Base-by-base conservation (phyloP, 2,113 vertebrate genomes). In the Caranx melampygus region DNA sequence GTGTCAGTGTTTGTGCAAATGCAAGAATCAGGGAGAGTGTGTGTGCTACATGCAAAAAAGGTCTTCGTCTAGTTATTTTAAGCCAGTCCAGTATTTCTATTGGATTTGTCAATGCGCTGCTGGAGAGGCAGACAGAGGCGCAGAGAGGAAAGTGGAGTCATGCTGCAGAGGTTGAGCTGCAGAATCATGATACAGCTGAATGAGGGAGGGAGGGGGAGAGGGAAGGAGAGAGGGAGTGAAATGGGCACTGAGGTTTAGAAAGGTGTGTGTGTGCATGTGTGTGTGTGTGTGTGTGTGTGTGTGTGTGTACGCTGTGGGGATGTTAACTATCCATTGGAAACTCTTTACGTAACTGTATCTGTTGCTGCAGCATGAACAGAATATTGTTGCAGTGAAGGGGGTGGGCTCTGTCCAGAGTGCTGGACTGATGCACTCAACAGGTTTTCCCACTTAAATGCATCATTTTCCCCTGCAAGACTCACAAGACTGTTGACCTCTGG, bases 81-180 rank as follows among this genome's bases (percentile, higher is more conserved):
- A 65, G 55, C 52, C 68, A n/a, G 40, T 42, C 72, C 65, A 74
- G 71, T 68, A 37, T 81, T 68, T 78, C 82, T 72, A 16, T 34
- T 16, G 20, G 72, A 78, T 55, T 69, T 31, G 47, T 87, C 78
- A 62, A 47, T 0, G 57, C 76, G 75, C 52, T 82, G 78, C 72
- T 52, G 35, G 40, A 71, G 72, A 85, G 72, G 68, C 78, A 61
- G 82, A 76, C 63, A 49, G 75, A 85, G 72, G 58, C 51, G 62
- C 80, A 88, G 83, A 33, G 78, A 89, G 78, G 87, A 88, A 81
- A 83, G 87, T 75, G 72, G 85, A 89, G 92, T 89, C 84, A 82
- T 89, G 85, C 88, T 90, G 92, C 91, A 91, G 92, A 90, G 88
- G 86, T 45, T 89, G 78, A 88, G 81, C 85, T 90, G 89, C 91